Base-by-base conservation (phyloP, 1,140 invertebrate genomes). In the Drosophila athabasca region DNA sequence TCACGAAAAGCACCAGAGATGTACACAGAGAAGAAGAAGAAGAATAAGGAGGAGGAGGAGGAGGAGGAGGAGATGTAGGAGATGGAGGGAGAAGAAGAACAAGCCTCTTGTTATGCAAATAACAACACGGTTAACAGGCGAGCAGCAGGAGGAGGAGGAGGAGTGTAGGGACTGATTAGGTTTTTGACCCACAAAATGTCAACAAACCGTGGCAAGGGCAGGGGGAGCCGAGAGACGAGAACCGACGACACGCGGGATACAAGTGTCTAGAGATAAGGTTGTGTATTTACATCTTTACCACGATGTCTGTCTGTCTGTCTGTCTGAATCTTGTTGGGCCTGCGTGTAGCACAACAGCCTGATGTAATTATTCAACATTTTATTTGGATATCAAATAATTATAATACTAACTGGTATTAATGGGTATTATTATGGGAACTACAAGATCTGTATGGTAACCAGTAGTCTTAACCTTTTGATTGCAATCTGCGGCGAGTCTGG, bases 151-250 rank as follows among this genome's bases (percentile, higher is more conserved):
- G 6, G 19, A 62, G 17, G 26, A 15, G n/a, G 41, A n/a, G 31
- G 11, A 35, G 31, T 39, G 11, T 11, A 39, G 35, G 26, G 17
- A 61, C 44, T 39, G 55, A 61, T 64, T 39, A 60, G 55, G 55
- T 64, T 64, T 46, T 64, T 64, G 54, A 61, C 43, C 54, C 64
- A 59, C 46, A 52, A 62, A 61, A 54, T 44, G 35, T 62, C 66
- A 62, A 44, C 45, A 52, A 45, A 43, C 62, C 49, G 66, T 24
- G 48, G 45, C 29, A 53, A 55, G 35, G 29, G 43, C 55, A 58
- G 55, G 46, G 55, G 46, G 22, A 48, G 31, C 24, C 17, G 8
- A 58, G n/a, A 49, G 51, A 62, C 51, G 45, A 41, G 46, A 3
- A 9, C 31, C 24, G 31, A 22, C 24, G 31, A 22, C 19, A 3